Base-by-base conservation (phyloP, 2,113 vertebrate genomes). In the Miniopterus natalensis region DNA sequence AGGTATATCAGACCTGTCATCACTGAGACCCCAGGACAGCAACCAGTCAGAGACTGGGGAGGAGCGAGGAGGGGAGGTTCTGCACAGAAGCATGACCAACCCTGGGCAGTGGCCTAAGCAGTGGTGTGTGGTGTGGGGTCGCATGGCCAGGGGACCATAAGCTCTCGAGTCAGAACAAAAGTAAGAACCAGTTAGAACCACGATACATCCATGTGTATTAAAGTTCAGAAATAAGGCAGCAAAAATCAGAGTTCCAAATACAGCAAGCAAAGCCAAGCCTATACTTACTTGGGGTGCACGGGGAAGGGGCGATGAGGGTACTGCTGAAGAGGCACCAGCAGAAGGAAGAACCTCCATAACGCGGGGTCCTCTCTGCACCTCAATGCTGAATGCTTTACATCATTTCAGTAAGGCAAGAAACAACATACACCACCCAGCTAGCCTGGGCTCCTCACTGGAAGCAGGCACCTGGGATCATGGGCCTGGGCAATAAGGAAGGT, bases 401-500 rank as follows among this genome's bases (percentile, higher is more conserved):
- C 63, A 49, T 80, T 63, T 90, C 21, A 21, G 40, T 40, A 78
- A 40, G 70, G 47, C 13, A 61, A 90, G 61, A 74, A 70, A 66
- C 18, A 20, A 8, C 0, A 29, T 0, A 14, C 31, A 13, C 18
- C 4, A 21, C 45, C 18, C 17, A 10, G 45, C n/a, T 2, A 5
- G 2, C 40, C 17, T 23, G 40, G 23, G 51, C 47, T 70, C 31
- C 65, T 40, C 57, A 6, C 18, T 8, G 61, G 31, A 79, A 65
- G 66, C 29, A 40, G 63, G 25, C 0, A 78, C 29, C 49, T 36
- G 31, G 40, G n/a, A 47, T 31, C 8, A 53, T 0, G 0, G 6
- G 66, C 63, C 20, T 65, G 4, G 1, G 57, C 29, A 55, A 18
- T 21, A 27, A 17, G 40, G 11, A 29, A 68, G 10, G 27, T 25